A percentile compares a stretch with the other conserved stretches of the same genome.
phyloP scores from a whole-genome alignment of 2,888 invertebrate genomes.

The Amiota minor region DNA sequence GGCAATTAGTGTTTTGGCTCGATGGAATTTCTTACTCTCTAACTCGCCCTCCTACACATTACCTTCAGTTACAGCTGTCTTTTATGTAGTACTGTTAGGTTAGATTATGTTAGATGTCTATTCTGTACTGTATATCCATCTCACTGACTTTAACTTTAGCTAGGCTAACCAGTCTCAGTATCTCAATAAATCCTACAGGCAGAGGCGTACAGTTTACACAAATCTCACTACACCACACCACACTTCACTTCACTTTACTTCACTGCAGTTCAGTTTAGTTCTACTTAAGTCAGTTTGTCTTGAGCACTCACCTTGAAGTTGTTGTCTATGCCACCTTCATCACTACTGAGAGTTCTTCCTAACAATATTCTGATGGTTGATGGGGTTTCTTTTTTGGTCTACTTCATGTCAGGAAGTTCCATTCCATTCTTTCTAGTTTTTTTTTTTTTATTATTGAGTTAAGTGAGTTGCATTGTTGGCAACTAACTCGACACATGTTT shows the following conservation, averaged over 20 bases:
- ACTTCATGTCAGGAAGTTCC: background rate
- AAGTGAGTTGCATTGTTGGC: conserved; percentile 12
- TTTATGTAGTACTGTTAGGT: too few species aligned
- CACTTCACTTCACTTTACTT: background rate
- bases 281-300: background rate
- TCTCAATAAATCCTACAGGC: conserved; percentile 23
- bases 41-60: too few species aligned
- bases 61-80: too few species aligned
- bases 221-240: too few species aligned
- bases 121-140: background rate
- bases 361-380: too few species aligned
- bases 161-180: conserved; percentile 12
- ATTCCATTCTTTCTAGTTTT: background rate
- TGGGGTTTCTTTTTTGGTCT: too few species aligned
- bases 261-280: background rate
- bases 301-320: conserved; percentile 15
- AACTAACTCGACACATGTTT: conserved; percentile 10
- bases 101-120: too few species aligned
- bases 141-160: background rate
- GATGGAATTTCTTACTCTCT: too few species aligned
- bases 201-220: background rate
- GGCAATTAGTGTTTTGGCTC: conserved; percentile 55
- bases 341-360: too few species aligned
- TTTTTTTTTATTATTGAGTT: background rate
- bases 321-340: conserved; percentile 6